A percentile compares a stretch with the other conserved stretches of the same genome.
Evolutionary conservation across 2,888 invertebrate species (phyloP).

Genomic region (Agelastica alni): DNA sequence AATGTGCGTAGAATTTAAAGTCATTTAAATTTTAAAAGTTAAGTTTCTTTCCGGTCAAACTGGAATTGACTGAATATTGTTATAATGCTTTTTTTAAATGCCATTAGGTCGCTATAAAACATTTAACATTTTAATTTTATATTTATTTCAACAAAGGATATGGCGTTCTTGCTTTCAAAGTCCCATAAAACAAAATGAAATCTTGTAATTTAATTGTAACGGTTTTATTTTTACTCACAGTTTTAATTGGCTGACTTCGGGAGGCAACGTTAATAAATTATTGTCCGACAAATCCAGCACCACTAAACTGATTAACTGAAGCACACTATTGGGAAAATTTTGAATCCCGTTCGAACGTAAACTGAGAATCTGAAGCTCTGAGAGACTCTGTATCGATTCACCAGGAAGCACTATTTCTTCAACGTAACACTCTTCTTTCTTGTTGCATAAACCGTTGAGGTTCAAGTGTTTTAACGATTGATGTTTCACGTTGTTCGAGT

Average conservation of each 20-base stretch:
- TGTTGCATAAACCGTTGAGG: slow-evolving; percentile 52
- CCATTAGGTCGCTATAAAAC: no score
- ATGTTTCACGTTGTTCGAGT: slow-evolving; percentile 17
- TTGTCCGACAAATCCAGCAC: slow-evolving; percentile 73
- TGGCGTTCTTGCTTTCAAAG: no score
- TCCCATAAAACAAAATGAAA: no score
- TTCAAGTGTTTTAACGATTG: slow-evolving; percentile 49
- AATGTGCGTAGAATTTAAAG: no score
- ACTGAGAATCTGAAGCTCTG: slow-evolving; percentile 53
- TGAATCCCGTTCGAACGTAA: slow-evolving; percentile 63
- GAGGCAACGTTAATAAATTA: slow-evolving; percentile 65
- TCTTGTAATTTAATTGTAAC: no score
- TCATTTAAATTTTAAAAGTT: no score
- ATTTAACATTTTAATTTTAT: no score
- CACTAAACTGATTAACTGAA: slow-evolving; percentile 64
- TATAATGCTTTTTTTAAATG: no score
- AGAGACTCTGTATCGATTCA: slow-evolving; percentile 50
- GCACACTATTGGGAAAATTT: slow-evolving; percentile 64
- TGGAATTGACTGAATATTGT: no score
- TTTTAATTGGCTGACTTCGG: slow-evolving; percentile 64
- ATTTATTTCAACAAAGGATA: no score
- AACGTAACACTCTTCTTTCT: slow-evolving; percentile 46
- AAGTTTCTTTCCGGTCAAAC: no score
- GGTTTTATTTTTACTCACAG: slow-evolving; percentile 59
- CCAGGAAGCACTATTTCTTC: slow-evolving; percentile 54